These are phyloP conservation scores for Tichodroma muraria DNA, from an alignment of 2,113 vertebrate species.

Conservation along the genomic window DNA sequence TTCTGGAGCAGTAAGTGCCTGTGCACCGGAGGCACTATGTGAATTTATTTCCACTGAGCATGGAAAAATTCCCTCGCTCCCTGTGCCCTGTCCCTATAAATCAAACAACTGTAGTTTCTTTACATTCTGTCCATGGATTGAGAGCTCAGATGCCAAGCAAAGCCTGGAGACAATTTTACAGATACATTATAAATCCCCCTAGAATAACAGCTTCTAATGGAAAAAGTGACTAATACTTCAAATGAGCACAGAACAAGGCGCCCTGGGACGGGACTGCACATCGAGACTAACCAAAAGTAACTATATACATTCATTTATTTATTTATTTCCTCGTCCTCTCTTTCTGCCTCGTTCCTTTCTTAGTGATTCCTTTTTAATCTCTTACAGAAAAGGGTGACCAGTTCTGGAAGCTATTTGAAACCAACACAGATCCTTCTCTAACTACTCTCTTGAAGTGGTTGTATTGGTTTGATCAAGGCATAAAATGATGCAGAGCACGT, in stretches of 20 bases:
- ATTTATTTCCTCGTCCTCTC: neutral
- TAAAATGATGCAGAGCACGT: neutral
- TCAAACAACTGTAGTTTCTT: constrained; percentile 31
- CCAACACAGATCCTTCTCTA: neutral
- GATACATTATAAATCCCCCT: constrained; percentile 46
- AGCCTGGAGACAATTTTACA: constrained; percentile 59
- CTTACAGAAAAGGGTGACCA: constrained; percentile 7
- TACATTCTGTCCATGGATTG: neutral
- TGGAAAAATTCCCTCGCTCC: constrained; percentile 21
- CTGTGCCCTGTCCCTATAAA: neutral
- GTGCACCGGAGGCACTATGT: neutral
- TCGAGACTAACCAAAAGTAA: constrained; percentile 31
- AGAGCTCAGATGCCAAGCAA: constrained; percentile 43
- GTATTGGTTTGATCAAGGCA: neutral
- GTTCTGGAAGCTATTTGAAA: constrained; percentile 28
- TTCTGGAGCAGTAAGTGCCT: neutral
- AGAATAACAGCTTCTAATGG: constrained; percentile 53
- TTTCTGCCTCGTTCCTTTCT: neutral
- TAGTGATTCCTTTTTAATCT: constrained; percentile 17
- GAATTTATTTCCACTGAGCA: constrained; percentile 36
- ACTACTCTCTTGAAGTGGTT: neutral
- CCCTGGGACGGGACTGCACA: neutral
- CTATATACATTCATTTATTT: constrained; percentile 18
- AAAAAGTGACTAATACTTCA: constrained; percentile 57
- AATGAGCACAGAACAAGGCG: neutral